Conservation (phyloP, 23 tunicate species). For the Oikopleura dioica region DNA sequence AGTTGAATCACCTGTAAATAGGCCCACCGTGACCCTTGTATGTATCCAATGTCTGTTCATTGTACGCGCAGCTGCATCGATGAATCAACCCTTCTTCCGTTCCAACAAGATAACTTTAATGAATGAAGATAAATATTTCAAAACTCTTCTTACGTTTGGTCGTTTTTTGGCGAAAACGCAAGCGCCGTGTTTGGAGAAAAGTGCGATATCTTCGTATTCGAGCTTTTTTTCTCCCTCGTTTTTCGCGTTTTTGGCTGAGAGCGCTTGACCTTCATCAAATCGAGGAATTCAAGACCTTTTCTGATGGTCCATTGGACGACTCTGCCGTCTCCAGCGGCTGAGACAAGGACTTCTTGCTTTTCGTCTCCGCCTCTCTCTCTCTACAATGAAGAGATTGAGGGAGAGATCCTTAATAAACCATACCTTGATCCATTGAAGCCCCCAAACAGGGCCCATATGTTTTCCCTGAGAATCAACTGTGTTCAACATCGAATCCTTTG, state of each 20-base stretch:
- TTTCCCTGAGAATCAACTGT: slow-evolving; percentile 70
- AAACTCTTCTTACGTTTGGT: too few relatives aligned
- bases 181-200: too few relatives aligned
- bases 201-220: not conserved
- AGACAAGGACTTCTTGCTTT: slow-evolving; percentile 42
- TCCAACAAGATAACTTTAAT: slow-evolving; percentile 60
- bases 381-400: too few relatives aligned
- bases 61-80: slow-evolving; percentile 89
- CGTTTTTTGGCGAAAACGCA: too few relatives aligned
- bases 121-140: too few relatives aligned
- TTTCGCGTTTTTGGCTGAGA: slow-evolving; percentile 31
- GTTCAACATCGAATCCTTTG: too few relatives aligned
- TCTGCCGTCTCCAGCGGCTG: slow-evolving; percentile 77
- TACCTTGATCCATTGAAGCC: slow-evolving; percentile 60
- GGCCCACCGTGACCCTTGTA: slow-evolving; percentile 69
- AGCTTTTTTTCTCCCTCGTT: slow-evolving; percentile 54
- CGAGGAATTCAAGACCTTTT: slow-evolving; percentile 78
- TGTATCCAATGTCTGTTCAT: slow-evolving; percentile 77
- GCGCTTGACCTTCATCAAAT: slow-evolving; percentile 78
- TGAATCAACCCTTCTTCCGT: slow-evolving; percentile 89
- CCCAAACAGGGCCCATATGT: slow-evolving; percentile 84
- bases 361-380: slow-evolving; percentile 22
- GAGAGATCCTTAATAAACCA: too few relatives aligned
- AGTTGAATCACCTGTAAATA: slow-evolving; percentile 25
- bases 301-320: slow-evolving; percentile 97